phyloP scores from a whole-genome alignment of 2,797 vertebrate genomes.

The Smutsia gigantea region DNA sequence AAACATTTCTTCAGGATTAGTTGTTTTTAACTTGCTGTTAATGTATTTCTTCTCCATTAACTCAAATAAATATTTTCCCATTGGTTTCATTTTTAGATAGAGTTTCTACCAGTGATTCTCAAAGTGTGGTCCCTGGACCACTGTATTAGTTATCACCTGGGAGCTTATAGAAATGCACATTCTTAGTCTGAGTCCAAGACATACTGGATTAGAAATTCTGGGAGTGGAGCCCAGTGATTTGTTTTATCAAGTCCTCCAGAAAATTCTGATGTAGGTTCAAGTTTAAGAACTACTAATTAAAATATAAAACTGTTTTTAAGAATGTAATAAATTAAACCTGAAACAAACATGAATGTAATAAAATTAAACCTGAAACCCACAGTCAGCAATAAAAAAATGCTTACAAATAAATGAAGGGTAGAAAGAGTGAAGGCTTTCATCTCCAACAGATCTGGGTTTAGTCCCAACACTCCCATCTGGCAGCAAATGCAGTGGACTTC shows the following conservation, averaged over 20 bases:
- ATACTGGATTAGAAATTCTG: neutral
- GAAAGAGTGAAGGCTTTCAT: no score
- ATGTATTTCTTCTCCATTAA: neutral
- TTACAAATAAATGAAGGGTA: no score
- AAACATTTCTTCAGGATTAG: slow-evolving; percentile 23
- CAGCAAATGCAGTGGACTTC: neutral
- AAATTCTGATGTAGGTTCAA: neutral
- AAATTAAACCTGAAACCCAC: no score
- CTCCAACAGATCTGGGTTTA: no score
- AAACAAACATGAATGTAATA: no score
- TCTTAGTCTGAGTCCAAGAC: neutral
- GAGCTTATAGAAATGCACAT: neutral
- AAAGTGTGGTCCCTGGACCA: neutral
- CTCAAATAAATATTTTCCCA: neutral
- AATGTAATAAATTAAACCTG: no score
- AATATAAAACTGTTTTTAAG: neutral
- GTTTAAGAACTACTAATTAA: slow-evolving; percentile 1
- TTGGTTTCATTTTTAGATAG: neutral
- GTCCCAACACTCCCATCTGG: no score
- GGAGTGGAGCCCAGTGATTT: neutral
- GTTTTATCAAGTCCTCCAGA: neutral
- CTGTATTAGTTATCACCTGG: neutral
- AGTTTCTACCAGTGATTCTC: neutral
- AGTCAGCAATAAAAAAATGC: no score
- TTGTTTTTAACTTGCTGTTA: neutral